Percentiles rank a stretch among this genome's conserved stretches.
These are phyloP conservation scores for Sinocyclocheilus maitianheensis DNA, from an alignment of 2,113 vertebrate species.

Conservation along the genomic window DNA sequence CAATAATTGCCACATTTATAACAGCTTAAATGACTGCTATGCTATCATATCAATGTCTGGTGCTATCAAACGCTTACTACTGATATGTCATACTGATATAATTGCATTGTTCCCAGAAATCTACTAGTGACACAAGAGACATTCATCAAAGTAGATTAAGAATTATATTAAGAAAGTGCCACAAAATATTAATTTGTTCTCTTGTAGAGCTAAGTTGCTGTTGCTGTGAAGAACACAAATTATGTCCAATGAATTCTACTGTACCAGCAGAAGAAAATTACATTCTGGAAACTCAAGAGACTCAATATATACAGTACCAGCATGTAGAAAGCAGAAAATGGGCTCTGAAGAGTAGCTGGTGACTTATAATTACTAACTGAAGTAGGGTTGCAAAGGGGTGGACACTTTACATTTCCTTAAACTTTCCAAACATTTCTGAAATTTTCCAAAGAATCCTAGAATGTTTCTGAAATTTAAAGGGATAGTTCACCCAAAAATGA, in stretches of 20 bases:
- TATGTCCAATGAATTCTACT: too few relatives aligned
- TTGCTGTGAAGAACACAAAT: too few relatives aligned
- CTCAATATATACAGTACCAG: too few relatives aligned
- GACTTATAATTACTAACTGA: background rate
- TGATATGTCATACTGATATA: conserved; percentile 71
- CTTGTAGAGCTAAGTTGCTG: conserved; percentile 2
- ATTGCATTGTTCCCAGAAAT: conserved; percentile 65
- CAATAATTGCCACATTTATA: conserved; percentile 72
- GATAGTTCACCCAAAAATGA: too few relatives aligned
- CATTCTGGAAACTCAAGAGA: too few relatives aligned
- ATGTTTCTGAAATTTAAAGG: too few relatives aligned
- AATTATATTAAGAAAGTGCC: background rate
- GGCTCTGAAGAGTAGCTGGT: background rate
- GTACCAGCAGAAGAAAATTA: too few relatives aligned
- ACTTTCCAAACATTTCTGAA: too few relatives aligned
- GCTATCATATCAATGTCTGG: conserved; percentile 53
- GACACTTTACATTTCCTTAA: too few relatives aligned
- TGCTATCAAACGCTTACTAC: background rate
- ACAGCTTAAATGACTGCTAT: conserved; percentile 65
- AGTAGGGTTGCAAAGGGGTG: background rate
- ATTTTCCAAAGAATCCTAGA: too few relatives aligned
- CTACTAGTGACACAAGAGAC: background rate
- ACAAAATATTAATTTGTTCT: conserved; percentile 2
- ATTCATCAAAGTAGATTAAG: conserved; percentile 6
- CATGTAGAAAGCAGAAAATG: background rate